These are phyloP conservation scores for Pituophis catenifer DNA, from an alignment of 2,113 vertebrate species.

Conservation along the genomic window DNA sequence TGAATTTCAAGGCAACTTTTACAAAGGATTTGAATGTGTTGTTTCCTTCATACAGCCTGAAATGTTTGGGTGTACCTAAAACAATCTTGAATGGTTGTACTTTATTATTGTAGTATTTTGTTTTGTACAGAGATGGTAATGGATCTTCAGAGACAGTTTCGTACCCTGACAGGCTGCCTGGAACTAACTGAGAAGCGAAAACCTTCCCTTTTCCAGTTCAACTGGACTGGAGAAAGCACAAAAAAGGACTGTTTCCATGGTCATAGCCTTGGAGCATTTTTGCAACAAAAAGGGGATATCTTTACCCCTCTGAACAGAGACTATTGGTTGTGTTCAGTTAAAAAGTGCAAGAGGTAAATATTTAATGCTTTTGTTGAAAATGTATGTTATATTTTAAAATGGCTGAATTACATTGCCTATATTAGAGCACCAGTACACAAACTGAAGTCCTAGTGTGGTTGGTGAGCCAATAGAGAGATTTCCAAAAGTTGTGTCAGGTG, in stretches of 20 bases:
- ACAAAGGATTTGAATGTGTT: not conserved
- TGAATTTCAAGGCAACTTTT: not conserved
- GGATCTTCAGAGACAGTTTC: constrained; percentile 79
- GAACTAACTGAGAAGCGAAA: constrained; percentile 27
- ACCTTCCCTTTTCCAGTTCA: constrained; percentile 83
- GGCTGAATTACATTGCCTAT: not conserved
- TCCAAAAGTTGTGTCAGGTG: not conserved
- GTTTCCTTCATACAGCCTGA: not conserved
- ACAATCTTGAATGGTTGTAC: not conserved
- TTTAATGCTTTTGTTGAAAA: constrained; percentile 13
- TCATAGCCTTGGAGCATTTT: constrained; percentile 71
- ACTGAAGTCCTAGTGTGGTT: not conserved
- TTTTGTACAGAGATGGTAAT: constrained; percentile 75
- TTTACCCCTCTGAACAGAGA: constrained; percentile 59
- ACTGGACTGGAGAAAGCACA: constrained; percentile 74
- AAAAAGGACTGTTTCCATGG: constrained; percentile 76
- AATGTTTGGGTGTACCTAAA: not conserved
- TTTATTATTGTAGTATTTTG: constrained; percentile 26
- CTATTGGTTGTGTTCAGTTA: constrained; percentile 82
- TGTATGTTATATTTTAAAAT: not conserved
- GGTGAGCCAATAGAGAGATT: not conserved
- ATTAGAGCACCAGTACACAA: not conserved
- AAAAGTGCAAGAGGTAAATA: constrained; percentile 70
- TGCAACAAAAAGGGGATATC: constrained; percentile 56
- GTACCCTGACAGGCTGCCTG: constrained; percentile 63